phyloP scores from a whole-genome alignment of 1,140 invertebrate species.

The Dufourea novaeangliae region DNA sequence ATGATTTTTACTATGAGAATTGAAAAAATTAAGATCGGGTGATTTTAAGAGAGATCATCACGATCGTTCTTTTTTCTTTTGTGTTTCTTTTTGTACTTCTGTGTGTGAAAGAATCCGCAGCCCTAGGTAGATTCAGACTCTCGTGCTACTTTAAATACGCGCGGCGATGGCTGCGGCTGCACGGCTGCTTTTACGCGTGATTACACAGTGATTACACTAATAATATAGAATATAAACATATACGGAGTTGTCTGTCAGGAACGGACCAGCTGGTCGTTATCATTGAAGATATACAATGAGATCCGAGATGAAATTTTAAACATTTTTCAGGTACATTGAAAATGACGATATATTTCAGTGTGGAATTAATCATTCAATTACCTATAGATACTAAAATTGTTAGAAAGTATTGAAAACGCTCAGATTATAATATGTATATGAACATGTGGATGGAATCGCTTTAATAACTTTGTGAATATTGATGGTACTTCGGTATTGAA shows the following conservation, averaged over 20 bases:
- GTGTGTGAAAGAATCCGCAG: slow-evolving; percentile 17
- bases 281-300: not conserved
- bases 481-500: not conserved
- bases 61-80: too few species aligned
- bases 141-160: slow-evolving; percentile 49
- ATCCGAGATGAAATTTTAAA: too few species aligned
- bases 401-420: too few species aligned
- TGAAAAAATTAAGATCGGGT: too few species aligned
- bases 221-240: slow-evolving; percentile 22
- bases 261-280: not conserved
- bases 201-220: slow-evolving; percentile 42
- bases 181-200: slow-evolving; percentile 56
- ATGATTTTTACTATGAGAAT: too few species aligned
- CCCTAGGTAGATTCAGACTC: slow-evolving; percentile 45
- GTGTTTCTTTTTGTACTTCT: too few species aligned
- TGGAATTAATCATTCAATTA: too few species aligned
- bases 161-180: slow-evolving; percentile 55
- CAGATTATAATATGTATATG: not conserved
- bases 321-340: too few species aligned
- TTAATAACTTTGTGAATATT: not conserved
- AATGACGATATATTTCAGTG: too few species aligned
- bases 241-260: not conserved
- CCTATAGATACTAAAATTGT: too few species aligned
- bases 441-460: not conserved
- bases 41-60: too few species aligned